Base-by-base conservation (phyloP, 2,113 vertebrate genomes). In the Neofelis nebulosa region DNA sequence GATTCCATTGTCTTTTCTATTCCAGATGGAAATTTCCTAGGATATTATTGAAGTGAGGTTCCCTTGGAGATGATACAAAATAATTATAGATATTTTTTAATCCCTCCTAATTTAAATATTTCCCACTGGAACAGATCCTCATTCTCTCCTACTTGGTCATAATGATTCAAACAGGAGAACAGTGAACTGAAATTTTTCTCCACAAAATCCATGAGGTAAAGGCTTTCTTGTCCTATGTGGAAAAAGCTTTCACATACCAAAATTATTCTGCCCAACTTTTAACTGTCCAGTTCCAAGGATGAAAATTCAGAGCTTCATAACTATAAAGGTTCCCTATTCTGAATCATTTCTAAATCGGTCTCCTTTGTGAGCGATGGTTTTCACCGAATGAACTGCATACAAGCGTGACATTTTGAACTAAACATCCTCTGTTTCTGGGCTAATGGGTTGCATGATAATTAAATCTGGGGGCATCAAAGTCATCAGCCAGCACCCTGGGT, bases 11-110 rank as follows among this genome's bases (percentile, higher is more conserved):
- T 79, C 52, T 81, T 91, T 69, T 80, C 55, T 74, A 45, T 66
- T 93, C n/a, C 81, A 76, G 21, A 93, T 55, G 36, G 27, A 95
- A 94, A 94, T 71, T 92, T 76, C 31, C 89, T 69, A 66, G 33
- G 29, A 48, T 84, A 66, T 65, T 61, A 41, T 82, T 80, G 74
- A 94, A 79, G 21, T 33, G 23, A 94, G 16, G 31, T 95, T 95
- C 61, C 81, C 66, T 66, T 82, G 31, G 33, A 84, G 76, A 73
- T 93, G 78, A 89, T 82, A 68, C 57, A 89, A 95, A 93, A 73
- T 93, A 66, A 86, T 92, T 65, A 16, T 36, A 93, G 69, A 61
- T 85, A 50, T 36, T 83, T 95, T 87, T 93, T 81, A 95, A 95
- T 78, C 57, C n/a, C 25, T 88, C 31, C 25, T 38, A 45, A 82